Evolutionary conservation across 2,888 invertebrate genomes (phyloP), one percentile per base, ranked within the genome.

Genomic region (Melanotus villosus): DNA sequence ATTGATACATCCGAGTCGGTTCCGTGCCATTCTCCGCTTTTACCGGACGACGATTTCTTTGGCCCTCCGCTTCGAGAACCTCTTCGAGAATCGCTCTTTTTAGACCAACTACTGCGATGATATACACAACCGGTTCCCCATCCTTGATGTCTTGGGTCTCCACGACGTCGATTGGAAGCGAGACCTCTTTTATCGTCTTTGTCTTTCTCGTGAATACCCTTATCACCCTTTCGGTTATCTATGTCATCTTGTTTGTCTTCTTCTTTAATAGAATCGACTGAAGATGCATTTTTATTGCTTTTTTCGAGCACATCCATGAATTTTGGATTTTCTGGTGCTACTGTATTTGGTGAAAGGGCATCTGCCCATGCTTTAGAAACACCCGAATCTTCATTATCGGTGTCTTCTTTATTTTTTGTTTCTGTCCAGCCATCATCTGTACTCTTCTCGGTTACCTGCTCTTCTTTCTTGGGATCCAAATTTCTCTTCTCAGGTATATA

Each of bases 1-100:
- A 90, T 91, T 18, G 93, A 92, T 34, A 90, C 90, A 77, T 93
- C 93, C 0, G 93, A 93, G 80, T 93, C 94, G 10, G 92, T 92
- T 54, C 87, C 88, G 41, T 86, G 86, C 77, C 86, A 87, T 21
- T 87, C 87, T 12, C 86, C 85, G 52, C 86, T 85, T 71, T 84
- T 84, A 0, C 77, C 80, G 1, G 84, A 82, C 2, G 81, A 80
- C n/a, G 83, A 78, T 59, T 84, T 79, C 10, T 74, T 73, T 14
- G 73, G 71, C 12, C 65, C 63, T 1, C 81, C 80, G 75, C 85
- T 66, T 73, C 85, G 70, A 73, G 85, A 75, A 21, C 64, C 65
- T 50, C 84, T 81, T 58, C 84, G 80, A 77, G 75, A 36, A 80
- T 87, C 81, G 81, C 87, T 78, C 82, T 88, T 78, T 64, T 77